Base-by-base conservation (phyloP, 2,888 invertebrate species). In the Eucriotettix oculatus region DNA sequence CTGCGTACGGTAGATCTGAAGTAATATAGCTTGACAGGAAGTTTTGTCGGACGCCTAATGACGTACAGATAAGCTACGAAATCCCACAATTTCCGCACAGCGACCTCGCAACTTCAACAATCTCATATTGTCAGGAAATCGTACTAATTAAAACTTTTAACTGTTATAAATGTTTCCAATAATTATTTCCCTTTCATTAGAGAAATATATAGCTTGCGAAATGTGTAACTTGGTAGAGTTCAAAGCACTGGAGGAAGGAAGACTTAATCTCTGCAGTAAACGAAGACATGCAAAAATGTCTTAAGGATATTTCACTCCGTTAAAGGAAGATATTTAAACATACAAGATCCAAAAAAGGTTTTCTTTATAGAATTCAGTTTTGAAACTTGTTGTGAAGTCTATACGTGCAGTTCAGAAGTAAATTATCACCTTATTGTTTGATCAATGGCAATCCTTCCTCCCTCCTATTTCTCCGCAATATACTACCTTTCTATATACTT, bases 101-200 rank as follows among this genome's bases (percentile, higher is more conserved):
- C 59, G n/a, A 12, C n/a, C 41, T 17, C 57, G 17, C 57, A n/a
- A 12, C 14, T 17, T 12, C 58, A 52, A 17, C 53, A 57, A 60
- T 58, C 52, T 56, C 60, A 14, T 17, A 44, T 42, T 52, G 53
- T 41, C 61, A 61, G 58, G 61, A 61, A 53, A 61, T 58, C 61
- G 43, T 56, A 58, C 61, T 61, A 61, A 61, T 61, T 61, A 61
- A 58, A 61, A 61, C 61, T 61, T 61, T 58, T 57, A 54, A 58
- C 58, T 58, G 61, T 54, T 29, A 61, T 61, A 61, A 61, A 61
- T 61, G 29, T 42, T 29, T 54, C 58, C 52, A 57, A 60, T 58
- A 60, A 54, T 48, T 48, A 48, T 48, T 48, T 48, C n/a, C 48
- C 48, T 48, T 48, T 48, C 48, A 48, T 12, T 14, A 48, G n/a